Evolutionary conservation across 2,888 invertebrate genomes (phyloP).

Genomic region (Phymatocera aterrima): DNA sequence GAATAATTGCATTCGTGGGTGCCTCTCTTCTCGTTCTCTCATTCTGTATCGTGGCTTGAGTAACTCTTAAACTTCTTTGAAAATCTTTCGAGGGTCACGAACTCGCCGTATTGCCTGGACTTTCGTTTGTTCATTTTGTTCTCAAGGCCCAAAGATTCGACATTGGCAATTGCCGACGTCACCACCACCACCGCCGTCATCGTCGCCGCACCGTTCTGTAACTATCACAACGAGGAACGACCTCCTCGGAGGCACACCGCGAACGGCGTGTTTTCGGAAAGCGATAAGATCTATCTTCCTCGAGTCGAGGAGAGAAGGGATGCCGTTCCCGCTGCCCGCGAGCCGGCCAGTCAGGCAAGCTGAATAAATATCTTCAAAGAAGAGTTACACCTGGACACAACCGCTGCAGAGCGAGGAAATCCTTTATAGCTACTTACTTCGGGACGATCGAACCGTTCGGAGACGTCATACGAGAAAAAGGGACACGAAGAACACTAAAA

Average conservation of each 20-base stretch:
- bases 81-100: not conserved
- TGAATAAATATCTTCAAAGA: constrained; percentile 14
- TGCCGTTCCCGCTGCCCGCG: not conserved
- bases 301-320: not conserved
- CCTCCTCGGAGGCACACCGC: constrained; percentile 16
- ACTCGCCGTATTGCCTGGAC: not conserved
- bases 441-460: constrained; percentile 2
- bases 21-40: not conserved
- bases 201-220: not conserved
- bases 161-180: not conserved
- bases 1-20: constrained; percentile 42
- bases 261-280: constrained; percentile 29
- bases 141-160: not conserved
- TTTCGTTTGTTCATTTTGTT: not conserved
- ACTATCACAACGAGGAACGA: constrained; percentile 33
- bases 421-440: not conserved
- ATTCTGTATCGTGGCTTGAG: not conserved
- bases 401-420: not conserved
- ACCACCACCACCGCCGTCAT: not conserved
- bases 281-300: constrained; percentile 29
- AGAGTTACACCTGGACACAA: constrained; percentile 27
- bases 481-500: not conserved
- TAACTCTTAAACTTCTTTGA: not conserved
- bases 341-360: not conserved
- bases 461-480: not conserved